Conservation (phyloP, 2,797 vertebrate genomes). For the Falco peregrinus region DNA sequence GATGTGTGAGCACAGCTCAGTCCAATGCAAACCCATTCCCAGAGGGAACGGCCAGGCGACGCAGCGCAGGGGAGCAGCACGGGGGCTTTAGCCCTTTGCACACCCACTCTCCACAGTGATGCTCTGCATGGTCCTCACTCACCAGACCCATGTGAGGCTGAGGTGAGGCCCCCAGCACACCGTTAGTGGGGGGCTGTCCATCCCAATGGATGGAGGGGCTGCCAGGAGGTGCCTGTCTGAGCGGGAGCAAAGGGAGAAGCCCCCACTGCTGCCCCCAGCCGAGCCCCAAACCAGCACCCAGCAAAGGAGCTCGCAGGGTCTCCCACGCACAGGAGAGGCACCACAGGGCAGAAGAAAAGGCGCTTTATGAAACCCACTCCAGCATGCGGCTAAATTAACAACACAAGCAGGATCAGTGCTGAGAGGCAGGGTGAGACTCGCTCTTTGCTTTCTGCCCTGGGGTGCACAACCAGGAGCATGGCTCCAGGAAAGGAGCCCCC, state of each 20-base stretch:
- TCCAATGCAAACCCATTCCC: neutral
- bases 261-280: fast-evolving
- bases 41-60: neutral
- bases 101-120: neutral
- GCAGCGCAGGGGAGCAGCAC: neutral
- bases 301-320: neutral
- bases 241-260: neutral
- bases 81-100: neutral
- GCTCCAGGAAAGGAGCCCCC: neutral
- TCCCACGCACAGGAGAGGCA: neutral
- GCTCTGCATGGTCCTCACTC: fast-evolving
- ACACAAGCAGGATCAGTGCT: neutral
- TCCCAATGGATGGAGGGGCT: neutral
- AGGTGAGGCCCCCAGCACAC: fast-evolving
- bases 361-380: neutral
- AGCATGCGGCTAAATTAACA: fast-evolving
- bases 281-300: neutral
- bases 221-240: neutral
- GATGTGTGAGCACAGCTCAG: neutral
- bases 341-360: neutral
- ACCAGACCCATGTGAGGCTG: fast-evolving
- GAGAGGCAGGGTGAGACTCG: neutral
- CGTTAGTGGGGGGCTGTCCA: neutral
- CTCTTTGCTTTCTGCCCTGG: neutral
- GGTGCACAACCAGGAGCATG: neutral